Evolutionary conservation across 2,113 vertebrate species (phyloP).

Genomic region (Corvus hawaiiensis): DNA sequence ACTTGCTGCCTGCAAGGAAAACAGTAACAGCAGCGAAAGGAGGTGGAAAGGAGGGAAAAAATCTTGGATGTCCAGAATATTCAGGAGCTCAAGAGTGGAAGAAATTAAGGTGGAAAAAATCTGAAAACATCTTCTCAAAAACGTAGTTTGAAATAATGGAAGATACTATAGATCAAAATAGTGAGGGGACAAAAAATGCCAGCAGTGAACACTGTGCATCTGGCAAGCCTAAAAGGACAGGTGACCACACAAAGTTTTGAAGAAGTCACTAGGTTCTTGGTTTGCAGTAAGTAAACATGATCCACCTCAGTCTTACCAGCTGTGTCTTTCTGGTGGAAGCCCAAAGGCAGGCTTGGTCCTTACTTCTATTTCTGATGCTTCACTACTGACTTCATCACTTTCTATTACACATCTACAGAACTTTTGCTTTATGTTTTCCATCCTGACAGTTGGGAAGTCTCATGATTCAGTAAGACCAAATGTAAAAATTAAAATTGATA

Average conservation of each 20-base stretch:
- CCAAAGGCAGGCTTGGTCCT: background rate
- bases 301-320: background rate
- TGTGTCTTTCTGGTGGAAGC: background rate
- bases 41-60: background rate
- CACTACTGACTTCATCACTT: background rate
- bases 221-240: background rate
- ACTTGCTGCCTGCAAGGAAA: background rate
- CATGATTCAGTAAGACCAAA: background rate
- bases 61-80: background rate
- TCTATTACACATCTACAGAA: background rate
- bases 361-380: background rate
- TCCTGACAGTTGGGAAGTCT: background rate
- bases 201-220: background rate
- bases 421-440: background rate
- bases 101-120: background rate
- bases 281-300: background rate
- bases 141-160: background rate
- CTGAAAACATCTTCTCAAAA: background rate
- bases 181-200: rapidly evolving
- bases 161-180: background rate
- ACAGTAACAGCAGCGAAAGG: background rate
- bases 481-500: background rate
- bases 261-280: background rate
- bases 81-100: background rate
- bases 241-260: background rate